Conservation (phyloP, 2,113 vertebrate genomes). For the Bos javanicus region DNA sequence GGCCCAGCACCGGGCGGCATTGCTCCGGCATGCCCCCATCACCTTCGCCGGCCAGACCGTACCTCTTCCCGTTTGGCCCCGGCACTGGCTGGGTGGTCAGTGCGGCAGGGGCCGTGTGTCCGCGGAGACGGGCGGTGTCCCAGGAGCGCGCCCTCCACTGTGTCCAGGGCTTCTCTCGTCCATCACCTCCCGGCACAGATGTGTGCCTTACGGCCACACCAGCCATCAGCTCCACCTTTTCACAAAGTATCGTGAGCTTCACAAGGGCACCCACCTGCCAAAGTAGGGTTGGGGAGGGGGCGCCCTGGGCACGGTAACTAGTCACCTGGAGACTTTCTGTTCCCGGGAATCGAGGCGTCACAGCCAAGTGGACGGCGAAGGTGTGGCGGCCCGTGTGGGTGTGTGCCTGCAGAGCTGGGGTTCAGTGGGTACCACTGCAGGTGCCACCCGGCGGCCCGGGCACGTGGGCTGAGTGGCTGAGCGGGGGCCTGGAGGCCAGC, state of each 20-base stretch:
- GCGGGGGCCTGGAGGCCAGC: not conserved
- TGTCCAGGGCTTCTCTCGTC: not conserved
- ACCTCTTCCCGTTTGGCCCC: accelerated
- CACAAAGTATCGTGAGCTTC: no score
- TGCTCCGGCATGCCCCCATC: not conserved
- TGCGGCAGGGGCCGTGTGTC: accelerated
- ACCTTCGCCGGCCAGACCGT: accelerated
- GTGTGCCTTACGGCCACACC: not conserved
- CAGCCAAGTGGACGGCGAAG: accelerated
- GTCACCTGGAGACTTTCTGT: not conserved
- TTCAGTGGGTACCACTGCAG: not conserved
- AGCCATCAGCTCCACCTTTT: not conserved
- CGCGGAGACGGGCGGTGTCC: accelerated
- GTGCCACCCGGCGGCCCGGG: accelerated
- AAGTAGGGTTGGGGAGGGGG: not conserved
- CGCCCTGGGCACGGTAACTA: not conserved
- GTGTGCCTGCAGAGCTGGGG: not conserved
- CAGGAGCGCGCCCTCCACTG: accelerated
- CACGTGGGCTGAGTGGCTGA: accelerated
- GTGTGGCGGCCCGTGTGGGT: not conserved
- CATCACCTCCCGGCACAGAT: accelerated
- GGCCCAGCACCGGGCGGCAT: accelerated
- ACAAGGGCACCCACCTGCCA: no score
- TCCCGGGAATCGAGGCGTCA: accelerated
- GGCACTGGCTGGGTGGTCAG: not conserved